Conservation (phyloP, 2,113 vertebrate genomes). For the Epinephelus lanceolatus region DNA sequence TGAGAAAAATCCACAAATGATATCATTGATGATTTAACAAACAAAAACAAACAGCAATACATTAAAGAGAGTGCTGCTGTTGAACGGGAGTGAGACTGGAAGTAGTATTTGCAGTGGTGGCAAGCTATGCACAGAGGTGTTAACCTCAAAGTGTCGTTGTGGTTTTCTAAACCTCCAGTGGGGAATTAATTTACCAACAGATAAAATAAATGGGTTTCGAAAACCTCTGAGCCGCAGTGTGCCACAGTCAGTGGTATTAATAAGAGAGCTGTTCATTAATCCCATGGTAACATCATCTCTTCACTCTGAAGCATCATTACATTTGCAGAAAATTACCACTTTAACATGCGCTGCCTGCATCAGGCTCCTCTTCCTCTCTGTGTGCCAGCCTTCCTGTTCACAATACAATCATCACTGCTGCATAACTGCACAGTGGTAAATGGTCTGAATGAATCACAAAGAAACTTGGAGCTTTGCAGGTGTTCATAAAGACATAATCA, state of each 20-base stretch:
- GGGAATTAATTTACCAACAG: background rate
- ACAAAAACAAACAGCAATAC: no score
- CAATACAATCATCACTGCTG: background rate
- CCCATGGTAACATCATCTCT: background rate
- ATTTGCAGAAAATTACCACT: background rate
- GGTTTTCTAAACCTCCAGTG: background rate
- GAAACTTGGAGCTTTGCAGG: background rate
- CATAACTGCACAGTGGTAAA: background rate
- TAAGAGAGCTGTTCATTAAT: background rate
- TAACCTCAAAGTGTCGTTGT: conserved; percentile 11
- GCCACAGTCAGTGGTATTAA: background rate
- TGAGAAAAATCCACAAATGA: no score
- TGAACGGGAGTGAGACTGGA: background rate
- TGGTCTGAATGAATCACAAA: background rate
- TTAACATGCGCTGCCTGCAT: background rate
- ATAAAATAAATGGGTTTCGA: background rate
- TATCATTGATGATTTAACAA: no score
- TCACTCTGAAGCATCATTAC: background rate
- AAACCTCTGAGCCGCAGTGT: background rate
- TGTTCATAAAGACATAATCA: background rate
- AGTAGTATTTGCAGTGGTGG: background rate
- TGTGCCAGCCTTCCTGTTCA: background rate
- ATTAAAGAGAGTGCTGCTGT: background rate
- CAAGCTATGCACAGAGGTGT: conserved; percentile 14
- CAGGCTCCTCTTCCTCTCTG: background rate